These are phyloP conservation scores for Pyxicephalus adspersus DNA, from an alignment of 2,113 vertebrate genomes.

Conservation along the genomic window DNA sequence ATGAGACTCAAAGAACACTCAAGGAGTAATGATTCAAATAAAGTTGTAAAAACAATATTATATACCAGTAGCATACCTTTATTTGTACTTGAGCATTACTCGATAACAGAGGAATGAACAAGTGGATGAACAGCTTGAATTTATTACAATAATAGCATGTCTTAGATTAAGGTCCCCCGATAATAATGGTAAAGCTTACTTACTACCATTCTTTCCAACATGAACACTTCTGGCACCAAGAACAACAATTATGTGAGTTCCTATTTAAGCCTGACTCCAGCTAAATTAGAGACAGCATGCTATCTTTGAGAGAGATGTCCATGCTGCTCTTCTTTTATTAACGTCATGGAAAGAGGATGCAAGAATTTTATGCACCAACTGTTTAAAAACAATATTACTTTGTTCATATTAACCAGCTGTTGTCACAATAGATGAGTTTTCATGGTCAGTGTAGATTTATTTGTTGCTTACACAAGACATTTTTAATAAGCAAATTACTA, in stretches of 20 bases:
- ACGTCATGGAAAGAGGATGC: not conserved
- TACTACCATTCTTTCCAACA: conserved; percentile 26
- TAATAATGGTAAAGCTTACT: conserved; percentile 19
- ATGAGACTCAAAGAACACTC: too few species aligned
- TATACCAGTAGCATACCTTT: not conserved
- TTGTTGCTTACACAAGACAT: too few species aligned
- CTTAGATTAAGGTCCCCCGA: conserved; percentile 41
- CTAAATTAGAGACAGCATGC: conserved; percentile 4
- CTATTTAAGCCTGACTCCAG: conserved; percentile 10
- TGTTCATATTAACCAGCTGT: not conserved
- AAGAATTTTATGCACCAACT: not conserved
- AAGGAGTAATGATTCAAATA: too few species aligned
- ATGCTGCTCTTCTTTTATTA: not conserved
- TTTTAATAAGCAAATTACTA: too few species aligned
- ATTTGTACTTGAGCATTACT: not conserved
- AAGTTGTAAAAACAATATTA: not conserved
- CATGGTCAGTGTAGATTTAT: too few species aligned
- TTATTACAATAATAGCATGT: conserved; percentile 6
- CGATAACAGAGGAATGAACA: not conserved
- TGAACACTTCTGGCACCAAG: conserved; percentile 23
- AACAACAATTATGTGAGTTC: conserved; percentile 16
- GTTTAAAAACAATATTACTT: not conserved
- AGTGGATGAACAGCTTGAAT: conserved; percentile 6
- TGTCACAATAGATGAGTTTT: not conserved
- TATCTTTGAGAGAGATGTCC: not conserved